Percentiles rank a stretch among this genome's conserved stretches.
phyloP scores from a whole-genome alignment of 2,113 vertebrate species.

The Leptocoma aspasia region DNA sequence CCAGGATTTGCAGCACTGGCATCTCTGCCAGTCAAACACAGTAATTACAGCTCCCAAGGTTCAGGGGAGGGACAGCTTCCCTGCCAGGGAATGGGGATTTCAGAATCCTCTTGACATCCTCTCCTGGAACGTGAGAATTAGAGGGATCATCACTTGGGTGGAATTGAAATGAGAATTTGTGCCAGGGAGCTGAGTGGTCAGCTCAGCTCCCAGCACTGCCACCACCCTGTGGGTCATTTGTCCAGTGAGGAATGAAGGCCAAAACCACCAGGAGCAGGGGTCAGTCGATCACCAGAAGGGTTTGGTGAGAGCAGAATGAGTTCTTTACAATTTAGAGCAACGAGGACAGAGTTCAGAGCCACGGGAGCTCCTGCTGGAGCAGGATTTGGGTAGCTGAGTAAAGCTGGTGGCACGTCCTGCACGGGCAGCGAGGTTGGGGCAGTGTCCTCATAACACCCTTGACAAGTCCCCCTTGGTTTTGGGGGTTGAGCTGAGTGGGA shows the following conservation, averaged over 20 bases:
- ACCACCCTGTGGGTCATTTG: background rate
- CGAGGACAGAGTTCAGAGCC: background rate
- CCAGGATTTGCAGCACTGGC: background rate
- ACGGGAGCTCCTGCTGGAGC: background rate
- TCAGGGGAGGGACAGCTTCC: background rate
- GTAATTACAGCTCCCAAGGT: background rate
- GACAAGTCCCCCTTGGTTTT: background rate
- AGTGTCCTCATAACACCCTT: background rate
- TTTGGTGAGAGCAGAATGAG: background rate
- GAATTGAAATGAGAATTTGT: background rate
- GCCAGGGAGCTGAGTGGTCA: background rate
- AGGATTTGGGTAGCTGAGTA: background rate
- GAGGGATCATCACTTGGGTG: background rate
- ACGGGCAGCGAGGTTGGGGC: rapidly evolving
- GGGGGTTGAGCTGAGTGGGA: background rate
- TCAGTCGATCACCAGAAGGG: rapidly evolving
- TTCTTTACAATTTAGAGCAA: rapidly evolving
- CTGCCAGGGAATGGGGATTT: background rate
- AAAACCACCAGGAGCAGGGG: background rate
- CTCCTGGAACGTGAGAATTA: background rate
- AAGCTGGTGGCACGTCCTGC: background rate
- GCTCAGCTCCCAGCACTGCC: background rate
- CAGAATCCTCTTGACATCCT: background rate
- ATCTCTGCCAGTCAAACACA: background rate
- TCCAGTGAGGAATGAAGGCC: background rate